Base-by-base conservation (phyloP, 2,113 vertebrate genomes). In the Toxostoma redivivum region DNA sequence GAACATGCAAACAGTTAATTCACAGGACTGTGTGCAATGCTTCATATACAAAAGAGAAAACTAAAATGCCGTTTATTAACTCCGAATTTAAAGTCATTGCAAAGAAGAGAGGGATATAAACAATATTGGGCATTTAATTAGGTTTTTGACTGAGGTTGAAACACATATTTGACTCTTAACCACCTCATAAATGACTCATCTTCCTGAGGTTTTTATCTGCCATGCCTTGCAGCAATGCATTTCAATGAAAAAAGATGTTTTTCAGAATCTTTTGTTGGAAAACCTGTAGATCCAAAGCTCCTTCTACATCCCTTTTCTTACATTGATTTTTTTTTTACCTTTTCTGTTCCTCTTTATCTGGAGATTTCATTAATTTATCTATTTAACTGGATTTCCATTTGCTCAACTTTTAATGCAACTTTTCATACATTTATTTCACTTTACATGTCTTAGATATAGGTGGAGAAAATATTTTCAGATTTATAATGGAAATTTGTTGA, bases 181-280 rank as follows among this genome's bases (percentile, higher is more conserved):
- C 66, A 88, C 50, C 35, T 89, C 84, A 89, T 11, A 69, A 79
- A 72, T 79, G 61, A 65, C 31, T 79, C 62, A 24, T 87, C 61
- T 74, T 92, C 48, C 50, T 25, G 58, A 76, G 45, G 42, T 78
- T 92, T 95, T 96, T 89, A 89, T 92, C 84, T 96, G 21, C 57
- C 33, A 11, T 89, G 38, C 71, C 88, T 90, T 86, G 57, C 50
- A 81, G 89, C 81, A 89, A 58, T 6, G 3, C 22, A 70, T 76
- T 89, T 92, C 40, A 65, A 6, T 60, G 33, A 38, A 23, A 94
- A 61, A 73, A 92, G 7, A 79, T 54, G 35, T 13, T 54, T 81
- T 91, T 71, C 25, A 56, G 15, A 5, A 5, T 61, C 30, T 77
- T 90, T 72, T 74, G 5, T 19, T 50, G 30, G n/a, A 57, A 84